A percentile compares a stretch with the other conserved stretches of the same genome.
phyloP scores from a whole-genome alignment of 2,113 vertebrate species.

The Pterocles gutturalis region DNA sequence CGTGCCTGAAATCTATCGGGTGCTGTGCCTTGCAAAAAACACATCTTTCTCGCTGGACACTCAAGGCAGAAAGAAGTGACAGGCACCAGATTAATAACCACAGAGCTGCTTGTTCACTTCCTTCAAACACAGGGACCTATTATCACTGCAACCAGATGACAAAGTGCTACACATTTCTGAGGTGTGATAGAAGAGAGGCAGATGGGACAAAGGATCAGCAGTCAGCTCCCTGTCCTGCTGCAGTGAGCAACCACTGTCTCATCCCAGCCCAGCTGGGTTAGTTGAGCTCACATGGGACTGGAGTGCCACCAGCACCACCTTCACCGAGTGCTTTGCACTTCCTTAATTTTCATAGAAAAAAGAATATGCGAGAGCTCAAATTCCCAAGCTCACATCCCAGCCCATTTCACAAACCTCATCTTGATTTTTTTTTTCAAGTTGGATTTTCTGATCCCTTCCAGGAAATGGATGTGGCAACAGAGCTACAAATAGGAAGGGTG shows the following conservation, averaged over 20 bases:
- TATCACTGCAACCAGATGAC: background rate
- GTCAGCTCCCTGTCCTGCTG: background rate
- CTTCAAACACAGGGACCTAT: background rate
- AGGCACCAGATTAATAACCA: background rate
- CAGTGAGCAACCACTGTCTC: background rate
- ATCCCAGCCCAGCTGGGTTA: background rate
- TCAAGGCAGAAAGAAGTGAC: background rate
- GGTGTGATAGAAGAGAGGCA: background rate
- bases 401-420: background rate
- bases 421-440: background rate
- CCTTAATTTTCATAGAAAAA: background rate
- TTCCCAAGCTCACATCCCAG: background rate
- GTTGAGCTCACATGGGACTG: accelerated
- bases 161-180: background rate
- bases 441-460: background rate
- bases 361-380: background rate
- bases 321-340: accelerated
- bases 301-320: background rate
- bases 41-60: background rate
- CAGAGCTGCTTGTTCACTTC: background rate
- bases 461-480: background rate
- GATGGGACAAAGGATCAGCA: background rate
- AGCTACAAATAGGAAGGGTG: background rate
- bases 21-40: background rate
- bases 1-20: accelerated